phyloP scores from a whole-genome alignment of 2,113 vertebrate species.

The Regulus satrapa region DNA sequence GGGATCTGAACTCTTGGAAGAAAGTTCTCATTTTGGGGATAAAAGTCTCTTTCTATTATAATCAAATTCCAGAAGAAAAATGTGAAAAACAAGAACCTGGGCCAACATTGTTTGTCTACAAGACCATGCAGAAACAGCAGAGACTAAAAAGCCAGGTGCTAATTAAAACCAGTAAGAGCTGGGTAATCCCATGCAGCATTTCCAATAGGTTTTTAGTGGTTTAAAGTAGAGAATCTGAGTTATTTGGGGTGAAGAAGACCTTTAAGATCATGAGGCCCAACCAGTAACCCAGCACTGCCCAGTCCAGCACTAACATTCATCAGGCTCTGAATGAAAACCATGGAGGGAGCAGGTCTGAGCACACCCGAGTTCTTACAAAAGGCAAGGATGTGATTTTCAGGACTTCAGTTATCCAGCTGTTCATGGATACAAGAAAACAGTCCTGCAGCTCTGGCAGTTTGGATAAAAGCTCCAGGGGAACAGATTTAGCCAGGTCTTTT shows the following conservation, averaged over 20 bases:
- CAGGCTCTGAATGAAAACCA: background rate
- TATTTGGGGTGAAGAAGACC: background rate
- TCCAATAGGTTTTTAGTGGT: background rate
- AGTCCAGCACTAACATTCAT: background rate
- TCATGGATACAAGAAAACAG: background rate
- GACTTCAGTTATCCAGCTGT: background rate
- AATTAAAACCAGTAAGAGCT: background rate
- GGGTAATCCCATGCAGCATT: background rate
- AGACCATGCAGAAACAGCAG: background rate
- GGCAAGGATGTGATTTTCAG: background rate
- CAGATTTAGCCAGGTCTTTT: background rate
- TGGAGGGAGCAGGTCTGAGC: background rate
- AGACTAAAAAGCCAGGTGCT: background rate
- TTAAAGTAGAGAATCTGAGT: background rate
- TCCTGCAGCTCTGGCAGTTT: background rate
- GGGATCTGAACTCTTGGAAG: background rate
- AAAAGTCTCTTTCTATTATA: background rate
- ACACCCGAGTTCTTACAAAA: background rate
- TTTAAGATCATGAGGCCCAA: background rate
- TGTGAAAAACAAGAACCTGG: background rate
- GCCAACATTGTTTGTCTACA: too few relatives aligned
- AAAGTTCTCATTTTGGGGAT: background rate
- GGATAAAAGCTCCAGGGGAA: background rate
- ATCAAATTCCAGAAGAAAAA: background rate
- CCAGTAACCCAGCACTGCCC: background rate